Evolutionary conservation across 2,113 vertebrate genomes (phyloP).

Genomic region (Anguilla japonica): DNA sequence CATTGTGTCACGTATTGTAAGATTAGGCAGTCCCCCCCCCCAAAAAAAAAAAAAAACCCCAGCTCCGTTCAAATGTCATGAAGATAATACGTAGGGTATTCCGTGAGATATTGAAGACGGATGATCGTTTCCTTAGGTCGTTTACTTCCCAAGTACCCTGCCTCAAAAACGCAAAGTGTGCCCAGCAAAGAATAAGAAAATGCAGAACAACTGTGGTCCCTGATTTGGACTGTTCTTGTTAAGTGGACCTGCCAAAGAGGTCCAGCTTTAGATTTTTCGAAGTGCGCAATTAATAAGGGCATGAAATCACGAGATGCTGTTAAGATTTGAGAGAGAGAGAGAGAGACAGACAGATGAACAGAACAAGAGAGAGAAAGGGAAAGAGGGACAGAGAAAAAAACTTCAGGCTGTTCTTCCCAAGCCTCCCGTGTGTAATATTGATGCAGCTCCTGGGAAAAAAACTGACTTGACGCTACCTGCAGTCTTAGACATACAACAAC

Average conservation of each 20-base stretch:
- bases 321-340: slow-evolving; percentile 1
- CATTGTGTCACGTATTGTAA: slow-evolving; percentile 45
- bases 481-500: slow-evolving; percentile 17
- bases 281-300: background rate
- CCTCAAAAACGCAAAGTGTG: background rate
- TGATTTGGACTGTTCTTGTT: background rate
- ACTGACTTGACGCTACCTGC: slow-evolving; percentile 25
- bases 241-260: background rate
- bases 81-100: background rate
- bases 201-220: background rate
- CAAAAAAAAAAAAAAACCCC: no score
- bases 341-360: background rate
- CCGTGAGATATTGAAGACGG: background rate
- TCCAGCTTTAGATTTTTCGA: background rate
- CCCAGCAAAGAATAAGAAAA: background rate
- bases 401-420: background rate
- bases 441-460: slow-evolving; percentile 8
- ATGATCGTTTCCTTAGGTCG: background rate
- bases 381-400: background rate
- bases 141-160: background rate
- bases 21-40: slow-evolving; percentile 40
- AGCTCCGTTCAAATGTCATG: background rate
- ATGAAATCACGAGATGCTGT: background rate
- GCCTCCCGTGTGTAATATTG: background rate
- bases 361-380: background rate